A percentile compares a stretch with the other conserved stretches of the same genome.
These are phyloP conservation scores for Holacanthella duospinosa DNA, from an alignment of 2,888 invertebrate species.

Conservation along the genomic window DNA sequence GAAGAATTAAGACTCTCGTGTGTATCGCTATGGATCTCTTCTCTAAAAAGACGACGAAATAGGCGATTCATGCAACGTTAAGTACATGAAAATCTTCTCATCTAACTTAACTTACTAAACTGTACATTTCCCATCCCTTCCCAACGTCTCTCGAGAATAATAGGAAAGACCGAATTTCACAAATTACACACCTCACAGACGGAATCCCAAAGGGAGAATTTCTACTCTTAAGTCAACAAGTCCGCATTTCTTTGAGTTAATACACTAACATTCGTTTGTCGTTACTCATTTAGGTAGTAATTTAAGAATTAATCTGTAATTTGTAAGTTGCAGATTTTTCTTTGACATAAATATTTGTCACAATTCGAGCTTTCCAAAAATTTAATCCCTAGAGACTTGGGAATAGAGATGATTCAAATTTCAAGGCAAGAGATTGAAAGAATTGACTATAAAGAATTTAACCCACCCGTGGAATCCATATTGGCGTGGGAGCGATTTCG, in stretches of 20 bases:
- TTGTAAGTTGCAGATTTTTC: background rate
- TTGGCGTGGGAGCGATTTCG: too few species aligned
- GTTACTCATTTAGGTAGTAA: background rate
- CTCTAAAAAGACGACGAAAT: too few species aligned
- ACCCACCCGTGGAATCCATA: background rate
- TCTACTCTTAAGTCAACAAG: too few species aligned
- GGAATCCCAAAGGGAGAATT: too few species aligned
- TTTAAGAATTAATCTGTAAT: too few species aligned
- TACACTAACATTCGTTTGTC: background rate
- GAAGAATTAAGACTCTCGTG: background rate
- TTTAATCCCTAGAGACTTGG: too few species aligned
- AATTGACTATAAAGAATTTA: background rate
- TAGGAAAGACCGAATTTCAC: background rate
- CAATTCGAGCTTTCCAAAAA: too few species aligned
- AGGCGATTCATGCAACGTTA: too few species aligned
- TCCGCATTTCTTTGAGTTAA: background rate
- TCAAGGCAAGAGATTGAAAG: background rate
- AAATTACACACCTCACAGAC: too few species aligned
- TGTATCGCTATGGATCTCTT: background rate
- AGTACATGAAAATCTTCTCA: background rate
- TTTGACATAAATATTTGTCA: background rate
- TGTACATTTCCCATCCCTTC: background rate
- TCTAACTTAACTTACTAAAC: background rate
- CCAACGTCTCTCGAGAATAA: background rate
- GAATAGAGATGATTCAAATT: background rate